Evolutionary conservation across 2,797 vertebrate genomes (phyloP), one percentile per base, ranked within the genome.

Genomic region (Picus viridis): DNA sequence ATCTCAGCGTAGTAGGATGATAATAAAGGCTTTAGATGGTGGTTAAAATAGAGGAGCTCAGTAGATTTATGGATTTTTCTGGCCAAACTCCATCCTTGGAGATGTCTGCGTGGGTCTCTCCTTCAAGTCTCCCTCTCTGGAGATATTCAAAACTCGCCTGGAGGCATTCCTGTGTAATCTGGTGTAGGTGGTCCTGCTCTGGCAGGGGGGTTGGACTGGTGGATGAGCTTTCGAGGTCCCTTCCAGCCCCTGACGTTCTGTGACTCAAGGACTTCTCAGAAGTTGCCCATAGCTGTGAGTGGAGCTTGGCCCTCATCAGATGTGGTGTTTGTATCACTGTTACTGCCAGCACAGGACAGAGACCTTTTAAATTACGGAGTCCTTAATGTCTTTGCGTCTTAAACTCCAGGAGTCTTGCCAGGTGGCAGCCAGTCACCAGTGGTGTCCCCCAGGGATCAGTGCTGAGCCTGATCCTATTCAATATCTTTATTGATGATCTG

Each of bases 321-420:
- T 22, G 12, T 2, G 36, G 1, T 29, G n/a, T 8, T 56, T 5
- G 19, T 24, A 20, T 9, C 0, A 2, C 77, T 19, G 16, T 22
- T 73, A 2, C 43, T 64, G 77, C 74, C 10, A 2, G 0, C 0
- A 11, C 19, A 6, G 20, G 30, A 12, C 23, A 20, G 15, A 47
- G 41, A 14, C 57, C 12, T 53, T 20, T 26, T 10, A 14, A 62
- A 45, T 10, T 20, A 13, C 13, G 22, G 47, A 34, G 36, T 29
- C 13, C 63, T 45, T 51, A 4, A 43, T 1, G 1, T 57, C 36
- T 53, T 43, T 43, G 20, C 8, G 3, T 49, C 30, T 12, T 32
- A 2, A 2, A 1, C 27, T 56, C 34, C 23, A 45, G 57, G 36
- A 54, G 32, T n/a, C 56, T 43, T 32, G n/a, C 26, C 29, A 24